phyloP scores from a whole-genome alignment of 2,888 invertebrate genomes.

The Archaeoteleia sp. region DNA sequence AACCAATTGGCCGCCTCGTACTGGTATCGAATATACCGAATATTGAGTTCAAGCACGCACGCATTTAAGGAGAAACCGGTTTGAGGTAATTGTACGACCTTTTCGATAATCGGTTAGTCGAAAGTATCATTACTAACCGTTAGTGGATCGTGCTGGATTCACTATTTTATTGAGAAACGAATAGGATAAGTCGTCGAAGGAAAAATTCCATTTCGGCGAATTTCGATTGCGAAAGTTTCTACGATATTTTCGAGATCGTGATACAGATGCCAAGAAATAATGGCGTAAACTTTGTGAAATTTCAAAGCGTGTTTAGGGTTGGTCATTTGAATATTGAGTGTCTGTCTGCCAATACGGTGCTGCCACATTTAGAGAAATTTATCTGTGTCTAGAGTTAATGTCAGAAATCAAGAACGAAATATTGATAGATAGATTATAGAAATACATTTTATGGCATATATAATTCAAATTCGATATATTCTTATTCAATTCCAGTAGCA shows the following conservation, averaged over 20 bases:
- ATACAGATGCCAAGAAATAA: too few species aligned
- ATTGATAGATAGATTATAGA: too few species aligned
- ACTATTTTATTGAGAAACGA: constrained; percentile 18
- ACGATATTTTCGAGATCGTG: neutral
- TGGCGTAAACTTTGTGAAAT: too few species aligned
- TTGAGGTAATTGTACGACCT: constrained; percentile 65
- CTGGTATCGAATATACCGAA: constrained; percentile 16
- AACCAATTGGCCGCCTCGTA: neutral
- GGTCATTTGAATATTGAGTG: too few species aligned
- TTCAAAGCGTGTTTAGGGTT: too few species aligned
- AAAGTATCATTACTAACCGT: constrained; percentile 59
- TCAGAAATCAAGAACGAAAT: too few species aligned
- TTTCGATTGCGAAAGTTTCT: constrained; percentile 44
- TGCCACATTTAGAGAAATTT: too few species aligned
- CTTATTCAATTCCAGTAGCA: too few species aligned
- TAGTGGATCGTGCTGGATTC: constrained; percentile 21
- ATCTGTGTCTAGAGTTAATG: too few species aligned
- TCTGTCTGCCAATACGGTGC: too few species aligned
- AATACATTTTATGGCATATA: too few species aligned
- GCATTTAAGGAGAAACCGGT: constrained; percentile 63
- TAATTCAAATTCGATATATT: too few species aligned
- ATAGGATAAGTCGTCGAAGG: constrained; percentile 13
- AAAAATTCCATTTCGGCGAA: constrained; percentile 26
- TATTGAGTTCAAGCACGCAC: constrained; percentile 51
- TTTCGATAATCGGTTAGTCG: constrained; percentile 62